phyloP scores from a whole-genome alignment of 2,888 invertebrate species.

The Drosophila gaucha region DNA sequence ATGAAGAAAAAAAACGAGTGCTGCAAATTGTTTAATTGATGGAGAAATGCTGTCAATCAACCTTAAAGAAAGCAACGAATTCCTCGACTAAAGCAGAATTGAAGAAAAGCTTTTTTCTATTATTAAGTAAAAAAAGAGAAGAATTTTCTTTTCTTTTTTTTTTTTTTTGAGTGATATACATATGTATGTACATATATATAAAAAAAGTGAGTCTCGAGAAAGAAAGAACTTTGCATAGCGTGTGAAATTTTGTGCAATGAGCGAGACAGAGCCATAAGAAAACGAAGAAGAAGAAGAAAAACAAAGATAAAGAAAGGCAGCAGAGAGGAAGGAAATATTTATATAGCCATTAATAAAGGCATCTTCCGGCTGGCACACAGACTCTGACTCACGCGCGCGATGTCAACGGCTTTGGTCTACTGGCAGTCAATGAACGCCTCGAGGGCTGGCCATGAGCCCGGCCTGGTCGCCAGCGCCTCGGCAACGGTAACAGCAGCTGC shows the following conservation, averaged over 20 bases:
- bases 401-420: slow-evolving; percentile 69
- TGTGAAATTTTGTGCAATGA: slow-evolving; percentile 26
- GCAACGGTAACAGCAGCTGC: slow-evolving; percentile 8
- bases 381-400: slow-evolving; percentile 25
- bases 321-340: slow-evolving; percentile 15
- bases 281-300: neutral
- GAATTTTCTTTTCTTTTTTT: neutral
- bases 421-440: slow-evolving; percentile 70
- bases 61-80: slow-evolving; percentile 6
- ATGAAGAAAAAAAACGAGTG: neutral
- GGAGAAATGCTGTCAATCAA: neutral
- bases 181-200: neutral
- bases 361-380: slow-evolving; percentile 4
- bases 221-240: slow-evolving; percentile 11
- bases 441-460: slow-evolving; percentile 22
- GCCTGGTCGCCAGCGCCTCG: slow-evolving; percentile 8
- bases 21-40: slow-evolving; percentile 6
- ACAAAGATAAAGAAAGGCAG: slow-evolving; percentile 1
- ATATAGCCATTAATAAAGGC: slow-evolving; percentile 25
- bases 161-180: slow-evolving; percentile 1
- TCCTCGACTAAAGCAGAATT: neutral
- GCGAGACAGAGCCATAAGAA: slow-evolving; percentile 1
- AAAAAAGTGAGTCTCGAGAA: slow-evolving; percentile 7
- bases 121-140: slow-evolving; percentile 2
- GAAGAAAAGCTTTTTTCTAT: neutral